Percentiles rank a stretch among this genome's conserved stretches.
Evolutionary conservation across 2,888 invertebrate species (phyloP).

Genomic region (Metacarcinus magister): DNA sequence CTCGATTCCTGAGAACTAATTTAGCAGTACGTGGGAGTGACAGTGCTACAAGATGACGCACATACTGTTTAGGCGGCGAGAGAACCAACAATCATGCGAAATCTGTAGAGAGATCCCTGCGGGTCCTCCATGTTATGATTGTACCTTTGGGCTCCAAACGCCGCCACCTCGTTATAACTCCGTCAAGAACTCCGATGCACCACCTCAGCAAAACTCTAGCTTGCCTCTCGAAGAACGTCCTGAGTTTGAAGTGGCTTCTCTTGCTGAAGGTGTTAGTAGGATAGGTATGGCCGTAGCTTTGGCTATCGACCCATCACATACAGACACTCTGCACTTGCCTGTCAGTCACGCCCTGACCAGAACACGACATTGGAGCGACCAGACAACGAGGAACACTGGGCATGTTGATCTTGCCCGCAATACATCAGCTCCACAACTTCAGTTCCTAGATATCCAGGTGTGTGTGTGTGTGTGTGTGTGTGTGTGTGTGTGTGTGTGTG

Average conservation of each 20-base stretch:
- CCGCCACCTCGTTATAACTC: neutral
- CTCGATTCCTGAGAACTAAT: neutral
- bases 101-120: neutral
- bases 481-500: no score
- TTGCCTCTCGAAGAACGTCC: neutral
- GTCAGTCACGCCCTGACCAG: neutral
- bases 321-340: neutral
- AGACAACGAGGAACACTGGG: neutral
- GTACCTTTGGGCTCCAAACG: neutral
- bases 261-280: neutral
- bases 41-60: neutral
- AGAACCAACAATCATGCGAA: neutral
- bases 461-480: constrained; percentile 38
- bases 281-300: neutral
- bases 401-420: neutral
- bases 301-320: neutral
- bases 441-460: neutral
- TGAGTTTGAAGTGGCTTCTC: neutral
- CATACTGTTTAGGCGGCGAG: neutral
- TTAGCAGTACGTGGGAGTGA: neutral
- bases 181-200: neutral
- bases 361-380: neutral
- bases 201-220: neutral
- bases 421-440: neutral
- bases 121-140: constrained; percentile 9